Evolutionary conservation across 2,113 vertebrate species (phyloP), one percentile per base, ranked within the genome.

Genomic region (Tringa solitaria): DNA sequence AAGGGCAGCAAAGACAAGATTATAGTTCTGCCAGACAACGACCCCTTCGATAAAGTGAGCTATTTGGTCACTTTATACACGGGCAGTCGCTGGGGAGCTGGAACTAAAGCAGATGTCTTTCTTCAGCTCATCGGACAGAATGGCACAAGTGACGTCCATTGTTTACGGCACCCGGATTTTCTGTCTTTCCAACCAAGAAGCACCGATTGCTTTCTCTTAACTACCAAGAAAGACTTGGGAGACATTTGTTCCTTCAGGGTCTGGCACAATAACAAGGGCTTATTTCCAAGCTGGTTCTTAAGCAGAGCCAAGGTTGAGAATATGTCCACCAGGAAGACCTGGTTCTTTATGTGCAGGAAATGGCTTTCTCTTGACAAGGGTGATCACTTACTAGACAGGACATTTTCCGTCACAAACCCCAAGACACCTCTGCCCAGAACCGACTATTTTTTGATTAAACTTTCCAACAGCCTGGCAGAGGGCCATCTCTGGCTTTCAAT

Each of bases 31-130:
- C 95, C 93, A 3, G 98, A 98, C 54, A 98, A 98, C 0, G 97
- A 98, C 18, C 97, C 97, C 22, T 98, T 96, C 33, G 97, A 98
- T 57, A 27, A 79, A 57, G 57, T 65, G 4, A 97, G 92, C 30
- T 98, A 96, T 88, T 60, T 98, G 48, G 80, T 98, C 61, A 98
- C 98, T 2, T 3, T 98, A 72, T 98, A 98, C 45, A 98, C 98
- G 5, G 98, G 98, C 35, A 98, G 97, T 60, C 96, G 97, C 18
- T 90, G 56, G 1, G 94, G 95, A 46, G 90, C 98, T 33, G 98
- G 98, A 43, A 98, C 98, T 35, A 89, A 17, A 23, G 96, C 77
- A 23, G 27, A 96, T 24, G 96, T 98, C 23, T 98, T 97, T 33
- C 33, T 98, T 56, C 98, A 98, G 51, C 96, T 98, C 20, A 79